A percentile compares a stretch with the other conserved stretches of the same genome.
These are phyloP conservation scores for Pheosia gnoma DNA, from an alignment of 2,888 invertebrate genomes.

Conservation along the genomic window DNA sequence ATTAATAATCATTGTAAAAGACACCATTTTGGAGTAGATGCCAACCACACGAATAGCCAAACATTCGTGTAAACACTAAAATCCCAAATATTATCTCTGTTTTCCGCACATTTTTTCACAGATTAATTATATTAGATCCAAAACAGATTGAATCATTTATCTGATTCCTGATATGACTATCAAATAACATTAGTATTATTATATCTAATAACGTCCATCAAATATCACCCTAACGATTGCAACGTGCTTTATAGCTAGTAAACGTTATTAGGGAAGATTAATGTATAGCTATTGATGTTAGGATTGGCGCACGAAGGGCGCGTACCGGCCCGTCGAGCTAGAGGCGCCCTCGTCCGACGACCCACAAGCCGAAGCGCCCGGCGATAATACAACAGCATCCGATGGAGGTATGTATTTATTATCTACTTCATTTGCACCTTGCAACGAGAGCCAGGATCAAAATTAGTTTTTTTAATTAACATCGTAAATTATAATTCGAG, in stretches of 20 bases:
- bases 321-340: constrained; percentile 68
- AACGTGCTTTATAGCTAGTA: neutral
- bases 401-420: constrained; percentile 30
- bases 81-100: no score
- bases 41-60: constrained; percentile 9
- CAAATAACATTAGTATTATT: no score
- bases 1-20: constrained; percentile 6
- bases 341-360: constrained; percentile 73
- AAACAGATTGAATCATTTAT: no score
- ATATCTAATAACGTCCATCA: no score
- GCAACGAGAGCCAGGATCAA: no score
- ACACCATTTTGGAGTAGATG: constrained; percentile 1
- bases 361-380: constrained; percentile 52
- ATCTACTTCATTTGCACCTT: neutral
- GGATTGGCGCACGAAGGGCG: constrained; percentile 78
- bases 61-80: neutral
- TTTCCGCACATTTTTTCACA: no score
- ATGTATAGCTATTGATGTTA: constrained; percentile 39
- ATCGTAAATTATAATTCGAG: no score
- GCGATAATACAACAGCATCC: constrained; percentile 46
- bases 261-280: constrained; percentile 7
- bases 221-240: no score
- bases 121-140: no score
- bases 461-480: no score
- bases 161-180: no score